phyloP scores from a whole-genome alignment of 2,113 vertebrate genomes.

The Trichomycterus rosablanca region DNA sequence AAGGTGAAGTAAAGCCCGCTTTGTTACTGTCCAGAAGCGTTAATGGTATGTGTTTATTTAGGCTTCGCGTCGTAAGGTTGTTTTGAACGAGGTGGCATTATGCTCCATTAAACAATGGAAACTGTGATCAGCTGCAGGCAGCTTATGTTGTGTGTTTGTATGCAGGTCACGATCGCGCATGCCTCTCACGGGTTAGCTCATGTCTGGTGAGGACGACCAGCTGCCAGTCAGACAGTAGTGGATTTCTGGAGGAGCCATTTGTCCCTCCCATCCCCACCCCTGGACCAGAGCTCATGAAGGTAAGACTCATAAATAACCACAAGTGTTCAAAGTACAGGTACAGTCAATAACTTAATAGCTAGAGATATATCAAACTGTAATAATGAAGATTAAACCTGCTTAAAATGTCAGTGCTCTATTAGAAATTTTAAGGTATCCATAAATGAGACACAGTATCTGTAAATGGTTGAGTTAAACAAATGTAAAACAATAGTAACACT shows the following conservation, averaged over 20 bases:
- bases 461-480: too few species aligned
- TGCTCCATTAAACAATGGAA: background rate
- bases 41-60: constrained; percentile 11
- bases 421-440: too few species aligned
- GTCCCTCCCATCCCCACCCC: constrained; percentile 48
- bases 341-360: too few species aligned
- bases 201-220: constrained; percentile 65
- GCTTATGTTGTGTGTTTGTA: background rate
- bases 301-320: too few species aligned
- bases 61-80: constrained; percentile 1
- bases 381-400: too few species aligned
- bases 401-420: too few species aligned
- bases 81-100: background rate
- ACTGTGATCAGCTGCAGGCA: background rate
- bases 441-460: too few species aligned
- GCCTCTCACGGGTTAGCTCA: constrained; percentile 14
- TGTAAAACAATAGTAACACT: too few species aligned
- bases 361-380: too few species aligned
- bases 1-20: constrained; percentile 9
- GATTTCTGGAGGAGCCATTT: constrained; percentile 71
- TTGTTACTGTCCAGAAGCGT: background rate
- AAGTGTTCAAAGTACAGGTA: too few species aligned
- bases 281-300: constrained; percentile 54
- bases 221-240: constrained; percentile 78
- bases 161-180: constrained; percentile 18